phyloP scores from a whole-genome alignment of 2,888 invertebrate species.

The Ctenicera cuprea region DNA sequence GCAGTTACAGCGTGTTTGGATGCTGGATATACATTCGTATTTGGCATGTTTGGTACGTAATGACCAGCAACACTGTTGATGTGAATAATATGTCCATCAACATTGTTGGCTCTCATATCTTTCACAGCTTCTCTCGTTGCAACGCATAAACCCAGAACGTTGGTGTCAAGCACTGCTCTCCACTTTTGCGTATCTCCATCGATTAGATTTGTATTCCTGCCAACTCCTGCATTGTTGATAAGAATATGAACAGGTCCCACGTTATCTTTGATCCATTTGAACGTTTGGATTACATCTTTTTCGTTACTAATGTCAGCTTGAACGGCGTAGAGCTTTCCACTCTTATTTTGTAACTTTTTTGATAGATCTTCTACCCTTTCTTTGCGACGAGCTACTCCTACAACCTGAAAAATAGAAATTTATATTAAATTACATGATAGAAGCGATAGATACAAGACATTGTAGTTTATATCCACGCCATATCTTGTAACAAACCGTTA shows the following conservation, averaged over 20 bases:
- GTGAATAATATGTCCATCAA: constrained; percentile 62
- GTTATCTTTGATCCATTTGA: constrained; percentile 54
- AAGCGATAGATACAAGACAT: too few relatives aligned
- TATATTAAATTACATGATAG: too few relatives aligned
- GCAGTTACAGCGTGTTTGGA: constrained; percentile 40
- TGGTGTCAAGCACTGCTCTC: constrained; percentile 54
- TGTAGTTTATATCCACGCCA: too few relatives aligned
- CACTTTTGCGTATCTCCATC: too few relatives aligned
- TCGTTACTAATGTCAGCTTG: constrained; percentile 59
- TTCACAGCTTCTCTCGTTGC: constrained; percentile 60
- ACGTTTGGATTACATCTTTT: background rate
- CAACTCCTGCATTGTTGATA: constrained; percentile 59
- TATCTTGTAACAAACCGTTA: too few relatives aligned
- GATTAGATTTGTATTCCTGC: too few relatives aligned
- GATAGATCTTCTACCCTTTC: constrained; percentile 56
- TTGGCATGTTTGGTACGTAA: constrained; percentile 5
- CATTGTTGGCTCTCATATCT: constrained; percentile 57
- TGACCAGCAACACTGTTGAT: constrained; percentile 62
- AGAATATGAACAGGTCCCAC: constrained; percentile 36
- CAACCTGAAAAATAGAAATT: constrained; percentile 61
- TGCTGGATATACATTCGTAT: constrained; percentile 33
- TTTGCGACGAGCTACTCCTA: constrained; percentile 60
- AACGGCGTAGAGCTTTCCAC: constrained; percentile 54
- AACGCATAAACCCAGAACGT: constrained; percentile 57
- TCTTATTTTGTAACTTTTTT: constrained; percentile 38